Base-by-base conservation (phyloP, 2,797 vertebrate genomes). In the Microhierax caerulescens region DNA sequence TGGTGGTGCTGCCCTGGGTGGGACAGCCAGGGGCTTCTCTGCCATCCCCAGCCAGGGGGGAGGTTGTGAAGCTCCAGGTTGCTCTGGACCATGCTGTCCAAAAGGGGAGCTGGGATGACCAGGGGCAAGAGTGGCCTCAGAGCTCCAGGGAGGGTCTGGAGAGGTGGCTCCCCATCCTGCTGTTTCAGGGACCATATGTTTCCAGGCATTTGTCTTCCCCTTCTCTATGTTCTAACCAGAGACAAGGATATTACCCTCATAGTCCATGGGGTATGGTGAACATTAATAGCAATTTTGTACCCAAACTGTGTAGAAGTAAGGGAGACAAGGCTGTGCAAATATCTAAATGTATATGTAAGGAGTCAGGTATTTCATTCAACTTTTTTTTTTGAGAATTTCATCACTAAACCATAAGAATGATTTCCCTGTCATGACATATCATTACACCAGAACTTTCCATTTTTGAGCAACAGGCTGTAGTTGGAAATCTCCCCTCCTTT, bases 41-140 rank as follows among this genome's bases (percentile, higher is more conserved):
- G 53, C 50, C 2, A 1, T 28, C 30, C 7, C n/a, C 8, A 13
- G 18, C 1, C 1, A 6, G 48, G 16, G 10, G 10, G 21, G 43
- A 65, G 23, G 47, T 20, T 47, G 36, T 32, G 57, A 41, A 48
- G 13, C 13, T 92, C 22, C 32, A 75, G n/a, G 20, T 39, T 67
- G 61, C 45, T 92, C 23, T 75, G 0, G 2, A 3, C 18, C 45
- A 81, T 48, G 30, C 39, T 50, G 48, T 43, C 32, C 5, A 2
- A 50, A 78, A 72, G 28, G 7, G 16, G 12, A 47, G 32, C 61
- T 3, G 7, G 13, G 57, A 22, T 27, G 30, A 67, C 48, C 28
- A 48, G 11, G 24, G 21, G 20, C 25, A 67, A 6, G 25, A 36
- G 1, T 74, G 30, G 15, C n/a, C 22, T 28, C 3, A 0, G 0